Percentiles rank a stretch among this genome's conserved stretches.
phyloP scores from a whole-genome alignment of 2,888 invertebrate genomes.

The Agrochola lota region DNA sequence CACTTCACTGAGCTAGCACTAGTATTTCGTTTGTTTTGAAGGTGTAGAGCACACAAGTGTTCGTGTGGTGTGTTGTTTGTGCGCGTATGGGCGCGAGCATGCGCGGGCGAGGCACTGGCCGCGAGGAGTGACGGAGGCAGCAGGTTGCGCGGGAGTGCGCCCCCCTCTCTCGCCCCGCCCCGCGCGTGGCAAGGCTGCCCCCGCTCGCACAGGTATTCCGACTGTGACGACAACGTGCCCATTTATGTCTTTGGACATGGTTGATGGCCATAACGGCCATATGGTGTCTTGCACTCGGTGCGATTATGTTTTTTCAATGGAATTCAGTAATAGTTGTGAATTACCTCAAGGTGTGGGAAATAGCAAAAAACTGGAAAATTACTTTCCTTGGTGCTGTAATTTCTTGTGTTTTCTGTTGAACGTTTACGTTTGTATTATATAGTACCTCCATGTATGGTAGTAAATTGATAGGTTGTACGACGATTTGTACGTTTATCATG shows the following conservation, averaged over 20 bases:
- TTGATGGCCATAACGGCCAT: constrained; percentile 87
- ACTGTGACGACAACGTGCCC: constrained; percentile 89
- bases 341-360: constrained; percentile 80
- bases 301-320: constrained; percentile 82
- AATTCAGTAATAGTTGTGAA: constrained; percentile 80
- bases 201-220: constrained; percentile 84
- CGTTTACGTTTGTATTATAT: constrained; percentile 34
- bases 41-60: constrained; percentile 66
- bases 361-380: constrained; percentile 52
- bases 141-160: constrained; percentile 84
- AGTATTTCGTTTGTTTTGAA: constrained; percentile 71
- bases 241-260: constrained; percentile 90
- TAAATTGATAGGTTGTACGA: constrained; percentile 35
- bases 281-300: constrained; percentile 83
- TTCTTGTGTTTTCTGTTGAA: constrained; percentile 29
- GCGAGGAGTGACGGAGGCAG: constrained; percentile 82
- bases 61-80: constrained; percentile 62
- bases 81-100: constrained; percentile 77
- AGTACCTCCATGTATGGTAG: constrained; percentile 20
- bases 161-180: constrained; percentile 70
- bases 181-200: constrained; percentile 79
- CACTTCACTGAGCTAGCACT: constrained; percentile 78
- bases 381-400: constrained; percentile 40
- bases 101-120: constrained; percentile 84
- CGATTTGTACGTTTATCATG: constrained; percentile 62